Conservation (phyloP, 2,888 invertebrate genomes). For the Fissipunctia ypsillon region DNA sequence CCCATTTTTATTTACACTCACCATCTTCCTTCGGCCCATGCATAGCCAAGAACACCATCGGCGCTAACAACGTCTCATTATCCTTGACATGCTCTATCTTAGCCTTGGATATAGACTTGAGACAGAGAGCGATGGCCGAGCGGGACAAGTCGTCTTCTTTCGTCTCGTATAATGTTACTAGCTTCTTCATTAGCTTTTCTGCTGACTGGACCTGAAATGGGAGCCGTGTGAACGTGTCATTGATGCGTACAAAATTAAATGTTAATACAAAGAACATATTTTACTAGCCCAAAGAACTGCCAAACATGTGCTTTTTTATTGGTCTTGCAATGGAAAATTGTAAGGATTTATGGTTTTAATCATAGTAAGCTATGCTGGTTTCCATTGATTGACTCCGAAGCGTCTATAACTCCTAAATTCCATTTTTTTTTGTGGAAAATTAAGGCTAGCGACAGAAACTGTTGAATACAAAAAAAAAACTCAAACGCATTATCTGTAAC, state of each 20-base stretch:
- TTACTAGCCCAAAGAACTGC: too few species aligned
- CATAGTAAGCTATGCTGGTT: too few species aligned
- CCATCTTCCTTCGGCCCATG: conserved; percentile 94
- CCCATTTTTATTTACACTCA: conserved; percentile 69
- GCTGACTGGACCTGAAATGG: conserved; percentile 85
- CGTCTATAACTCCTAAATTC: too few species aligned
- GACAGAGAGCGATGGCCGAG: conserved; percentile 93
- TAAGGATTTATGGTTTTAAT: too few species aligned
- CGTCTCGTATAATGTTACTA: conserved; percentile 89
- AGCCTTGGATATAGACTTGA: conserved; percentile 95
- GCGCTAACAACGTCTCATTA: conserved; percentile 94
- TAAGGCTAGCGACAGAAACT: too few species aligned
- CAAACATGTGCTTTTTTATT: too few species aligned
- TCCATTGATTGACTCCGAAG: too few species aligned
- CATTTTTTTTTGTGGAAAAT: too few species aligned
- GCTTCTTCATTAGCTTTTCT: conserved; percentile 90
- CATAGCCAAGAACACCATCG: conserved; percentile 97
- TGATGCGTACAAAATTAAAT: neutral
- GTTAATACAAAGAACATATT: too few species aligned
- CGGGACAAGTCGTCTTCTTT: conserved; percentile 93
- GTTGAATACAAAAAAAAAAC: too few species aligned
- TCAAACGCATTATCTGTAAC: too few species aligned
- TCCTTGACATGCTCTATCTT: conserved; percentile 95
- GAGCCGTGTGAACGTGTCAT: neutral
- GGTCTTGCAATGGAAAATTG: too few species aligned